phyloP scores from a whole-genome alignment of 2,888 invertebrate genomes.

The Ferrisia virgata region DNA sequence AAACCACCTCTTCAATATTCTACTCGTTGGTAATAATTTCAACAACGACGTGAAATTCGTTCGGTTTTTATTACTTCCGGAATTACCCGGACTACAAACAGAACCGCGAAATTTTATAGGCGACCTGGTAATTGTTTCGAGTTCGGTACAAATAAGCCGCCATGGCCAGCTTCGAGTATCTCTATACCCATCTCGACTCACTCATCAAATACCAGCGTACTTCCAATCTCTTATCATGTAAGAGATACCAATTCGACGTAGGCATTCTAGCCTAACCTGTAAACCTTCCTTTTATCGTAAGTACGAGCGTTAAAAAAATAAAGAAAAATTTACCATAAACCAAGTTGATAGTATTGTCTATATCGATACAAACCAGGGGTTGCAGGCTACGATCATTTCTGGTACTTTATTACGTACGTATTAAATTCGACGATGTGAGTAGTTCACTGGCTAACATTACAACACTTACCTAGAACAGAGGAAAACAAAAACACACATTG shows the following conservation, averaged over 20 bases:
- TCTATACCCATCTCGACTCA: not conserved
- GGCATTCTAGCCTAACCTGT: too few relatives aligned
- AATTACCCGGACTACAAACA: constrained; percentile 5
- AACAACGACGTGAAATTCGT: constrained; percentile 2
- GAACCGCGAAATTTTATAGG: constrained; percentile 15
- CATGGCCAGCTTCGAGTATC: not conserved
- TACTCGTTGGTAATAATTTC: not conserved
- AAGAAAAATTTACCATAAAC: not conserved
- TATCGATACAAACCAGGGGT: not conserved
- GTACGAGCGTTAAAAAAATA: too few relatives aligned
- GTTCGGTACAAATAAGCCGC: not conserved
- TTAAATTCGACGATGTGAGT: not conserved
- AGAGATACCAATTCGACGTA: too few relatives aligned
- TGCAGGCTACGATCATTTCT: not conserved
- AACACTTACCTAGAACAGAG: constrained; percentile 19
- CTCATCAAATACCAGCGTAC: not conserved
- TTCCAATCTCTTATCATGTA: not conserved
- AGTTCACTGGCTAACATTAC: not conserved
- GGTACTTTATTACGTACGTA: too few relatives aligned
- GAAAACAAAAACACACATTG: not conserved
- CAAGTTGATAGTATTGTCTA: not conserved
- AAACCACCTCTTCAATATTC: constrained; percentile 3
- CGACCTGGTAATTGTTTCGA: not conserved
- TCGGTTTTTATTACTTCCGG: constrained; percentile 19
- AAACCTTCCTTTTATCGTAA: too few relatives aligned